Base-by-base conservation (phyloP, 2,113 vertebrate genomes). In the Gavia stellata region DNA sequence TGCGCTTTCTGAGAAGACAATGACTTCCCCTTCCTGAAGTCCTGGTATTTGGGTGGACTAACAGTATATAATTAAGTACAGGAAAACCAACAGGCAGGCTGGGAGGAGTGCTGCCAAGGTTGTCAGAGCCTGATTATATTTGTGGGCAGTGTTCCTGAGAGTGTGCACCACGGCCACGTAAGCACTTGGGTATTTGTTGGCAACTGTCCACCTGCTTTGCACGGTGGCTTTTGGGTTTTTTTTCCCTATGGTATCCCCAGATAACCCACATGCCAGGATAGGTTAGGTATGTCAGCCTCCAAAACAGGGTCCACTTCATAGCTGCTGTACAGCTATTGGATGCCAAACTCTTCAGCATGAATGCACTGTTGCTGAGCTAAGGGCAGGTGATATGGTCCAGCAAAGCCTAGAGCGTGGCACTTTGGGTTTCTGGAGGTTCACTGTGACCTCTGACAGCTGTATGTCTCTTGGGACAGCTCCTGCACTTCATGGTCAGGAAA, bases 101-200 rank as follows among this genome's bases (percentile, higher is more conserved):
- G 89, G 93, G 93, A 93, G 96, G 91, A 95, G 92, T 11, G 42
- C 79, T 90, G 56, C 53, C 66, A 36, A 7, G 1, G 6, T 25
- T 80, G 88, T 18, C 79, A 50, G 68, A 84, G 86, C 12, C 58
- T 55, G 67, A 42, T 63, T 59, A 28, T 20, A 44, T 14, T 24
- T 68, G n/a, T 94, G 94, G 92, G 86, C 68, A 94, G 73, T 67
- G 78, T n/a, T 84, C 29, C 47, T 36, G 12, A 79, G 36, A 36
- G 42, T 2, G 17, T n/a, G 65, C 88, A 38, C 31, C 20, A 2
- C 0, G 14, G 91, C 83, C 95, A 96, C 87, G 49, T 86, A 83
- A 92, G 89, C 89, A 12, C 81, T 36, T 1, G 63, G 53, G 12
- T 85, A 80, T 97, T 72, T 73, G 45, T 19, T 90, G 91, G 86